These are phyloP conservation scores for Perca flavescens DNA, from an alignment of 2,113 vertebrate genomes.

Conservation along the genomic window DNA sequence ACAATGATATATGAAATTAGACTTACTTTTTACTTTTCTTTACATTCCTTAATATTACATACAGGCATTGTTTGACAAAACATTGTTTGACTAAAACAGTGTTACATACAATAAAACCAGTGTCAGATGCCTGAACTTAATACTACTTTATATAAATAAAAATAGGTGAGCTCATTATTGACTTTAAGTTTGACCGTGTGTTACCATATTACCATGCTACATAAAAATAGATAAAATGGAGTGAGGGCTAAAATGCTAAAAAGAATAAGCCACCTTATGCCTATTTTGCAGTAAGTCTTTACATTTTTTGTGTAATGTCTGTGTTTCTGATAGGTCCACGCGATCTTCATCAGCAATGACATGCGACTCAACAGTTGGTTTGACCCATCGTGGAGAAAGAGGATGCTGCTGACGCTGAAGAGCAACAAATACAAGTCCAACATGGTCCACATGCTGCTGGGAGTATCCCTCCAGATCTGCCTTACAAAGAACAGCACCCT, in stretches of 20 bases:
- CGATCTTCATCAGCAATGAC: constrained; percentile 98
- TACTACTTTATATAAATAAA: not conserved
- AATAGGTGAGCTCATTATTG: not conserved
- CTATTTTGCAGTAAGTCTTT: no score
- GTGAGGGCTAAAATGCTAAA: no score
- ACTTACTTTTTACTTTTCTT: not conserved
- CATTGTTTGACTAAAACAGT: not conserved
- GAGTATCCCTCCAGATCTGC: constrained; percentile 96
- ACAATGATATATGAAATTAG: not conserved
- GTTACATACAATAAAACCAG: not conserved
- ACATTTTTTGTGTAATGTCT: not conserved
- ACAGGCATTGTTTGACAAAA: not conserved
- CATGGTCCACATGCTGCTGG: constrained; percentile 96
- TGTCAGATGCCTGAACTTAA: not conserved
- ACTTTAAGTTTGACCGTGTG: no score
- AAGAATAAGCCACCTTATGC: no score
- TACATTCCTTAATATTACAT: not conserved
- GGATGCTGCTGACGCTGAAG: constrained; percentile 97
- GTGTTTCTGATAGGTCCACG: constrained; percentile 85
- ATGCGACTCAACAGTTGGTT: constrained; percentile 99
- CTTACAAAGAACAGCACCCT: constrained; percentile 98
- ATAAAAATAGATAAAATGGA: no score
- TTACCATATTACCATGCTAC: no score
- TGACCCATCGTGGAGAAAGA: constrained; percentile 95
- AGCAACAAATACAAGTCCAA: constrained; percentile 99